Base-by-base conservation (phyloP, 2,797 vertebrate species). In the Pangasius djambal region DNA sequence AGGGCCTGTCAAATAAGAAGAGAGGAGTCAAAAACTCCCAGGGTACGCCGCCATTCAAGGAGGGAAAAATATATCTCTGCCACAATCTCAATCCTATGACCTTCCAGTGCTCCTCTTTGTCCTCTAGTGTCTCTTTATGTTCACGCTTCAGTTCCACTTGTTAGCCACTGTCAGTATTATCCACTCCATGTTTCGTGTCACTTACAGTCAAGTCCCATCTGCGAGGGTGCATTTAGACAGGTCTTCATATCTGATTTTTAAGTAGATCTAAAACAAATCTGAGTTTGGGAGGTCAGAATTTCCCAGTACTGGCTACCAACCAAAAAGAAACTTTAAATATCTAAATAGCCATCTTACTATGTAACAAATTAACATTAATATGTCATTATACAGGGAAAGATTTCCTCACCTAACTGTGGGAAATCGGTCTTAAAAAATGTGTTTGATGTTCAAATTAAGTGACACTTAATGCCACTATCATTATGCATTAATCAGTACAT, bases 21-120 rank as follows among this genome's bases (percentile, higher is more conserved):
- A 72, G 91, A 90, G 89, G 91, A 88, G 87, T 93, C 88, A 89
- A 92, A 94, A 94, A 91, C 75, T 90, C 83, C 86, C 86, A 75
- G 89, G 77, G 87, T 90, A 74, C 87, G 34, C 79, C 81, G 61
- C 67, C 82, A 88, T 77, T 90, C 87, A 91, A 85, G 87, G 77
- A 86, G 55, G 25, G 70, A 81, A 87, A 87, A 81, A 77, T 87
- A 89, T 86, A 83, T 88, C 70, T 40, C 90, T 88, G 92, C 93
- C 93, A 91, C 79, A 63, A 88, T 92, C 93, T 92, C 81, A 92
- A 92, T 93, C 92, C 90, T 67, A 78, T 81, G 83, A 52, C 83
- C 88, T 85, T 90, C 77, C 63, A 50, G 87, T 90, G 78, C 86
- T 91, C 91, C 84, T 86, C 83, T 92, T 89, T 92, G 67, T 90